Evolutionary conservation across 2,113 vertebrate genomes (phyloP), one percentile per base, ranked within the genome.

Genomic region (Aleadryas rufinucha): DNA sequence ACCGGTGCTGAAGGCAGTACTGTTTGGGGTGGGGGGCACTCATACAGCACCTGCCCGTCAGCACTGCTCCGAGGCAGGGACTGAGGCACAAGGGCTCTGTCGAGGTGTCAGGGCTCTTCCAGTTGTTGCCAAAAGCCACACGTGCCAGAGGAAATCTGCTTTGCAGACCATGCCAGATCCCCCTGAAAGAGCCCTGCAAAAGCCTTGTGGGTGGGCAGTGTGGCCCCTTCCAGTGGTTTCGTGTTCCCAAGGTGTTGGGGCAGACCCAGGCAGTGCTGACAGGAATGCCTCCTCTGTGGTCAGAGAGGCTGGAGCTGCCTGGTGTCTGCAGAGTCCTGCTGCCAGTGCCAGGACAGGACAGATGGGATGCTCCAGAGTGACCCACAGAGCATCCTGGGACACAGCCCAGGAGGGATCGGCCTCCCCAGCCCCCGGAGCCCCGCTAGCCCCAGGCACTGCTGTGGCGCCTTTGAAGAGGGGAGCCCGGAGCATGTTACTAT

Each of bases 401-500:
- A 54, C 37, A 75, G 69, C n/a, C 37, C 69, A 9, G 45, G 54
- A 27, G 33, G 26, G 20, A 50, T 4, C 26, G 6, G 54, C 45
- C 66, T 45, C 22, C 3, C 2, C 22, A 74, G 54, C 31, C 57
- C 63, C 44, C 1, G 0, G 22, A 68, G 35, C 44, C 9, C 59
- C 63, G 42, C 44, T 18, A 9, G n/a, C 74, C 37, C 71, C 0
- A 2, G 7, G 54, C 22, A 5, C 68, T 52, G 84, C 94, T 64
- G 72, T 26, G 22, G 44, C 6, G 20, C 94, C 87, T 87, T 87
- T 93, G 93, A 77, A 95, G 78, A 84, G 64, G 89, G 89, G 82
- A 95, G 83, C 89, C 95, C 24, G 1, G 81, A 94, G 89, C 86
- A n/a, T 4, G 95, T 98, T 98, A 65, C 97, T 94, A 97, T 98